Conservation (phyloP, 2,113 vertebrate genomes). For the Lipotes vexillifer region DNA sequence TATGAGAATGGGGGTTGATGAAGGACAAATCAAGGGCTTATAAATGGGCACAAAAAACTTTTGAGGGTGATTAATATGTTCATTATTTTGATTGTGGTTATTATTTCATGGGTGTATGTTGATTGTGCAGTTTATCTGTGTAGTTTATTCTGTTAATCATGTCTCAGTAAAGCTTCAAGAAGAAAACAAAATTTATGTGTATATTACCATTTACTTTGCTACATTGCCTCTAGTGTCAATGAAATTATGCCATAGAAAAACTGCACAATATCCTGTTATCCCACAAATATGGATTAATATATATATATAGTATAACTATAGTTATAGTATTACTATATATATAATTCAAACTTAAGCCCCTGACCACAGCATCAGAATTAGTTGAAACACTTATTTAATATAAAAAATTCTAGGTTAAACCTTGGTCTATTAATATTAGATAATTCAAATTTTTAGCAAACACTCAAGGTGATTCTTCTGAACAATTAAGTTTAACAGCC, state of each 20-base stretch:
- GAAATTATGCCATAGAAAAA: not conserved
- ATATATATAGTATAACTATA: not conserved
- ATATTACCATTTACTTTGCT: not conserved
- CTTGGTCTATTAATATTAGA: not conserved
- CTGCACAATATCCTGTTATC: not conserved
- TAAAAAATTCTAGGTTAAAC: not conserved
- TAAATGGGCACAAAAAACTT: not conserved
- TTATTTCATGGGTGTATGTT: not conserved
- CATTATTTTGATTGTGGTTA: not conserved
- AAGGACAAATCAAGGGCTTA: not conserved
- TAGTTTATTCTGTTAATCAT: not conserved
- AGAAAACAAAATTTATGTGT: not conserved
- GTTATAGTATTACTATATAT: not conserved
- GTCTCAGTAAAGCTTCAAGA: not conserved
- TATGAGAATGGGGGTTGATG: not conserved
- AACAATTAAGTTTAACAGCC: not conserved
- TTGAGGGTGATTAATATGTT: not conserved
- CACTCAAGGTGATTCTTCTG: not conserved
- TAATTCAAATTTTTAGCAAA: not conserved
- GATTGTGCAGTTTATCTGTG: not conserved
- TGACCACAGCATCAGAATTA: not conserved
- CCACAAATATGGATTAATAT: not conserved
- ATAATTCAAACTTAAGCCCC: not conserved
- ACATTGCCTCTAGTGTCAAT: not conserved
- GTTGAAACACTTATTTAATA: not conserved